These are phyloP conservation scores for Tillus elongatus DNA, from an alignment of 2,888 invertebrate species.

Conservation along the genomic window DNA sequence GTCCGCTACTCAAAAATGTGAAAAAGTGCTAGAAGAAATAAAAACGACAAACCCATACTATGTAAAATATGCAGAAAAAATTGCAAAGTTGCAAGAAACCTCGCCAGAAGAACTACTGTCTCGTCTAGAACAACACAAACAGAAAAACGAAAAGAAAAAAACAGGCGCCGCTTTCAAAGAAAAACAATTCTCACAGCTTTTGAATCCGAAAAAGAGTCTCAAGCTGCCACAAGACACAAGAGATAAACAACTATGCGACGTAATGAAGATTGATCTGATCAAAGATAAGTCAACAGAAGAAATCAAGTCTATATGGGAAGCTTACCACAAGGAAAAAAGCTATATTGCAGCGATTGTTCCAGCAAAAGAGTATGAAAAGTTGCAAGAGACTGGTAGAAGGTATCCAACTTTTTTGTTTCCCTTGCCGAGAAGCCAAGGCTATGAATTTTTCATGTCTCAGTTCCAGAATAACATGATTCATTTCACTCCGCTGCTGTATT, in stretches of 20 bases:
- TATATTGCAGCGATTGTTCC: slow-evolving; percentile 63
- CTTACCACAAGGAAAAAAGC: slow-evolving; percentile 70
- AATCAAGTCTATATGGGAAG: slow-evolving; percentile 67
- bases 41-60: slow-evolving; percentile 64
- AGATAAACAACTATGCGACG: slow-evolving; percentile 51
- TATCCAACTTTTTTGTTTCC: slow-evolving; percentile 71
- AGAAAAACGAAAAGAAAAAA: slow-evolving; percentile 38
- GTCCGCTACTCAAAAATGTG: slow-evolving; percentile 38
- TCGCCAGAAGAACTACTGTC: slow-evolving; percentile 66
- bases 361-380: slow-evolving; percentile 47
- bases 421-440: slow-evolving; percentile 71
- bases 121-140: slow-evolving; percentile 49
- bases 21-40: slow-evolving; percentile 48
- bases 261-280: slow-evolving; percentile 72
- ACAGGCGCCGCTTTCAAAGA: slow-evolving; percentile 42
- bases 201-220: slow-evolving; percentile 51
- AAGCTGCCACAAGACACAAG: slow-evolving; percentile 5
- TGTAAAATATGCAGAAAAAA: slow-evolving; percentile 71
- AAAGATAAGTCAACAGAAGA: slow-evolving; percentile 61
- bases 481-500: slow-evolving; percentile 77
- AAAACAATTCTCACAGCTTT: slow-evolving; percentile 50
- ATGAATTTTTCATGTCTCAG: slow-evolving; percentile 77
- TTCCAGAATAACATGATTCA: slow-evolving; percentile 63
- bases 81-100: slow-evolving; percentile 62
- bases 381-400: slow-evolving; percentile 49